Evolutionary conservation across 1,140 invertebrate species (phyloP), one percentile per base, ranked within the genome.

Genomic region (Microvelia longipes): DNA sequence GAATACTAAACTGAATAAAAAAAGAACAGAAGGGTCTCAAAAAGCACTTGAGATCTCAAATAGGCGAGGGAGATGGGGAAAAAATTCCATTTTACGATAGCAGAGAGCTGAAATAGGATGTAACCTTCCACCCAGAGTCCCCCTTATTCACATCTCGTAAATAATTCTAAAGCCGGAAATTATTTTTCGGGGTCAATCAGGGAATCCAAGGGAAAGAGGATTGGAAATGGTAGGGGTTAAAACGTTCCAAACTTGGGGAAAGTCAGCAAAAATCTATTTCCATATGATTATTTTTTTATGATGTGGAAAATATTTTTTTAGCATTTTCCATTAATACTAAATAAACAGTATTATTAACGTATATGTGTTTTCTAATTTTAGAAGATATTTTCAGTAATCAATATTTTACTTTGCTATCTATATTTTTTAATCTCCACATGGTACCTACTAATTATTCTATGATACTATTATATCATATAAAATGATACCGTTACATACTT

Each of bases 181-280:
- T 64, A 64, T 64, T 64, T 64, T 64, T 64, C 62, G 25, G 62
- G 35, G 62, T 64, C 62, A 64, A 64, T 64, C 62, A 64, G 62
- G 5, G 62, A 14, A 24, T 24, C 11, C 5, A 64, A 24, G 24
- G 62, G 15, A 24, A 64, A 24, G 62, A 50, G 35, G 35, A 50
- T 11, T 50, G 19, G 35, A 19, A 19, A 11, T 19, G 35, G 35
- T 50, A 19, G 35, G 19, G 19, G 19, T 50, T 5, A 19, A 50
- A 50, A 19, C 5, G 35, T 19, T 11, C 35, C 35, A 11, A n/a
- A 5, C 35, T 50, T 11, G 35, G 35, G 35, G 19, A 50, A 50
- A 50, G 35, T n/a, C n/a, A n/a, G n/a, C n/a, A n/a, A n/a, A n/a
- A n/a, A n/a, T n/a, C n/a, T n/a, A n/a, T n/a, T n/a, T n/a, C n/a